Evolutionary conservation across 2,797 vertebrate species (phyloP).

Genomic region (Cynodonichthys magdalenae): DNA sequence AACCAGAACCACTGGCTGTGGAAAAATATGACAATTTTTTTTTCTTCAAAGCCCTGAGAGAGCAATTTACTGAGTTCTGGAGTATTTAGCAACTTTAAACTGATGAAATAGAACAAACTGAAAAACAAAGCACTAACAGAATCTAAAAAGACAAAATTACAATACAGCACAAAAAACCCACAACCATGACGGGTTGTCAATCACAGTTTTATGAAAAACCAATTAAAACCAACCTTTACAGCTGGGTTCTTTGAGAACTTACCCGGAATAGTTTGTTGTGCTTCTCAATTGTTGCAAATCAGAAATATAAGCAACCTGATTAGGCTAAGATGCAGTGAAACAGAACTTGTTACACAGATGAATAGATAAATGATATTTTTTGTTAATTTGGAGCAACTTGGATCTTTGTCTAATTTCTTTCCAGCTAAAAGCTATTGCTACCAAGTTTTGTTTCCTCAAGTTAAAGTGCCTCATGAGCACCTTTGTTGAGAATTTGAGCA

Average conservation of each 20-base stretch:
- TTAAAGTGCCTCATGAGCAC: not conserved
- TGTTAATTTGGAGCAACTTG: not conserved
- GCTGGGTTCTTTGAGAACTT: not conserved
- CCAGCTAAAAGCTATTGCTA: not conserved
- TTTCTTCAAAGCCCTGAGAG: too few species aligned
- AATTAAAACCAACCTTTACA: not conserved
- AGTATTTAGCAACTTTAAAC: too few species aligned
- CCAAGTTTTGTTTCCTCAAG: constrained; percentile 1
- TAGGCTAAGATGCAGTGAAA: not conserved
- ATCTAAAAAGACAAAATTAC: too few species aligned
- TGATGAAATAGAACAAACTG: too few species aligned
- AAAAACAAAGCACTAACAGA: too few species aligned
- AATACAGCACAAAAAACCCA: not conserved
- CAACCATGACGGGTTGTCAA: not conserved
- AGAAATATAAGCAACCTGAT: not conserved
- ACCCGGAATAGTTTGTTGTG: not conserved
- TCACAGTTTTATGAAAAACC: not conserved
- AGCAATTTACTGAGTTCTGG: too few species aligned
- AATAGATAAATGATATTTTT: constrained; percentile 7
- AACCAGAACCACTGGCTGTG: too few species aligned
- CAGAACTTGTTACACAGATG: not conserved
- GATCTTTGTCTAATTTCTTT: not conserved
- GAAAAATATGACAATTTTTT: too few species aligned
- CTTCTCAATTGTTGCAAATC: not conserved
- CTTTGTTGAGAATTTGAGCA: not conserved